Evolutionary conservation across 2,113 vertebrate genomes (phyloP), one percentile per base, ranked within the genome.

Genomic region (Heteronetta atricapilla): DNA sequence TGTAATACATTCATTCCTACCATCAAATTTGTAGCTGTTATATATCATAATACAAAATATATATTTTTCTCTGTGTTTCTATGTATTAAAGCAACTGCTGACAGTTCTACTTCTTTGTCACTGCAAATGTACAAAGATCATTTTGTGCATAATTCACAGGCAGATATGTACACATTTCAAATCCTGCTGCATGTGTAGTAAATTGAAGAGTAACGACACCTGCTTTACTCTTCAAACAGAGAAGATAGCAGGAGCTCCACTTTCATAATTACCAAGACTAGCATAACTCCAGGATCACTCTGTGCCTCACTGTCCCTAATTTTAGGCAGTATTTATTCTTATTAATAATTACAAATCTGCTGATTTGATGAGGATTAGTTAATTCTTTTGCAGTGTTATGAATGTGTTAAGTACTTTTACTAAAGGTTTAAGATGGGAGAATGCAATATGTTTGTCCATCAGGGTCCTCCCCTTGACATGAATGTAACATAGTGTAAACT

Each of bases 401-500:
- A 15, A 82, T 68, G 7, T 78, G 34, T 6, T 60, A 75, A 72
- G 26, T 60, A 56, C 8, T 40, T 18, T 77, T 83, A 21, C 17
- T 76, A 58, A 91, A 12, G 12, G 7, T 33, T 82, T 72, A 75
- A 58, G 40, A 44, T 11, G 40, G 29, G n/a, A 81, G 63, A 69
- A 90, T 74, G 53, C n/a, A 84, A 40, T 40, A 75, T 31, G 64
- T 74, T 88, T 82, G 62, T 85, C 23, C 79, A 59, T 7, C 46
- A 92, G 20, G 56, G 60, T 90, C 33, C 20, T 31, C 40, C 60
- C 13, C 46, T 70, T 90, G 69, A 93, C 31, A 91, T 8, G 14
- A 48, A 86, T 80, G 93, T 90, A 89, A 44, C 55, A 31, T 25
- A 81, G 77, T 72, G 88, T 88, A 93, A 96, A 44, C 33, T 91